Conservation (phyloP, 2,113 vertebrate species). For the Epinephelus cyanopodus region DNA sequence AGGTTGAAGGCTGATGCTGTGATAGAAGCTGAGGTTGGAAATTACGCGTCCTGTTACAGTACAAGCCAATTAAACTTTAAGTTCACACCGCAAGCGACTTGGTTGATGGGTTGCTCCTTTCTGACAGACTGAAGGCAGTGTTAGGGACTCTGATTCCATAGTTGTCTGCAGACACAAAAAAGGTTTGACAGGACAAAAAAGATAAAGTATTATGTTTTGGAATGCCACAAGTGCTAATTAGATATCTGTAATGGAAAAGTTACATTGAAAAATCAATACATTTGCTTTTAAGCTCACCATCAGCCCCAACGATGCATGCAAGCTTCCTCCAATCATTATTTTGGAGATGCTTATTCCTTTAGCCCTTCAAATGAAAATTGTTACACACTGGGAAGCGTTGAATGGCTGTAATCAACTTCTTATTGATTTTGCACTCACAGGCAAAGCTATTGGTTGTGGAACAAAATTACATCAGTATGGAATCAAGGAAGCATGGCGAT, state of each 20-base stretch:
- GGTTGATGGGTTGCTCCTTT: conserved; percentile 8
- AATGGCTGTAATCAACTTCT: conserved; percentile 54
- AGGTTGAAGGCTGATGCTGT: conserved; percentile 36
- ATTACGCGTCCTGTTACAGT: not conserved
- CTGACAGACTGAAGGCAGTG: conserved; percentile 21
- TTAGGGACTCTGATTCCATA: not conserved
- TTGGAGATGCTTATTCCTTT: conserved; percentile 21
- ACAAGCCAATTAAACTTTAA: conserved; percentile 9
- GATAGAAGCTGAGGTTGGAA: not conserved
- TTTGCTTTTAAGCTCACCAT: conserved; percentile 37
- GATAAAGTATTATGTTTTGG: conserved; percentile 14
- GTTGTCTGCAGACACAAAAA: not conserved
- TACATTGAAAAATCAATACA: conserved; percentile 29
- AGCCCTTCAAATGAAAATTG: conserved; percentile 34
- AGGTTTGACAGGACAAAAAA: conserved; percentile 10
- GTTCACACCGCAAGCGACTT: not conserved
- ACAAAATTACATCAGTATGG: conserved; percentile 16
- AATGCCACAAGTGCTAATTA: conserved; percentile 18
- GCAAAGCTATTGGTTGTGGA: conserved; percentile 34
- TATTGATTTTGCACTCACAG: conserved; percentile 59
- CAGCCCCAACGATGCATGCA: conserved; percentile 18
- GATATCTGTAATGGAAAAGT: conserved; percentile 28
- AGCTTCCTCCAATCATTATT: conserved; percentile 33
- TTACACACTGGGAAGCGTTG: conserved; percentile 27
- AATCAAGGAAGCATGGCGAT: conserved; percentile 11